Evolutionary conservation across 2,797 vertebrate genomes (phyloP).

Genomic region (Chaenodraco wilsoni): DNA sequence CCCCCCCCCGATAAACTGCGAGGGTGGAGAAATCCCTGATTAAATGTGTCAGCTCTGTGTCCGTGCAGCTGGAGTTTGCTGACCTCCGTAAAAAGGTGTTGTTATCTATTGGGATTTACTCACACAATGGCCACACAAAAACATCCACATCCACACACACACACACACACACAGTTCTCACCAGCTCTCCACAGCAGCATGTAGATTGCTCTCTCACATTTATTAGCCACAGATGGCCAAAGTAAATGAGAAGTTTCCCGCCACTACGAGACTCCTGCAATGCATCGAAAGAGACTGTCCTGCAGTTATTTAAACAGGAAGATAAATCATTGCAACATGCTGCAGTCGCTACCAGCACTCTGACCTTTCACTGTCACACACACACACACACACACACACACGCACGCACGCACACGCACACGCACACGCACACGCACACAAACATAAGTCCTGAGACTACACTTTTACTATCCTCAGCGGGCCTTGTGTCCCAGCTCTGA

Average conservation of each 20-base stretch:
- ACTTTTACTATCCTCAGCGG: conserved; percentile 67
- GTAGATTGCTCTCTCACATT: conserved; percentile 42
- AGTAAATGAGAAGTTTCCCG: conserved; percentile 41
- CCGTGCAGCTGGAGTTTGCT: conserved; percentile 56
- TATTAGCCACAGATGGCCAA: conserved; percentile 49
- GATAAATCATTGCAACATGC: conserved; percentile 64
- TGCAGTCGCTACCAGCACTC: conserved; percentile 46
- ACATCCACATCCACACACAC: conserved; percentile 15
- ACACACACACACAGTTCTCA: conserved; percentile 3
- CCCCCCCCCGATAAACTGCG: conserved; percentile 53
- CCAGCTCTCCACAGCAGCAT: conserved; percentile 16
- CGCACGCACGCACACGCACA: background rate
- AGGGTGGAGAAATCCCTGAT: conserved; percentile 59
- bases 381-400: conserved; percentile 23
- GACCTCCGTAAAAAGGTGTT: conserved; percentile 64
- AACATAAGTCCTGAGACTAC: conserved; percentile 67
- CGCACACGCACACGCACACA: conserved; percentile 38
- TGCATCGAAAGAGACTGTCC: conserved; percentile 24
- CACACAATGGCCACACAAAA: conserved; percentile 26
- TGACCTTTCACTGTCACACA: conserved; percentile 68
- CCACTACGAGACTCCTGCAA: conserved; percentile 12
- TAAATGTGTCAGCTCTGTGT: conserved; percentile 69
- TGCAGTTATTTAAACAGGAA: conserved; percentile 39
- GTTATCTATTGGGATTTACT: conserved; percentile 63
- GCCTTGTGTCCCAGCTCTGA: conserved; percentile 66